Evolutionary conservation across 2,797 vertebrate species (phyloP), one percentile per base, ranked within the genome.

Genomic region (Sebastes alutus): DNA sequence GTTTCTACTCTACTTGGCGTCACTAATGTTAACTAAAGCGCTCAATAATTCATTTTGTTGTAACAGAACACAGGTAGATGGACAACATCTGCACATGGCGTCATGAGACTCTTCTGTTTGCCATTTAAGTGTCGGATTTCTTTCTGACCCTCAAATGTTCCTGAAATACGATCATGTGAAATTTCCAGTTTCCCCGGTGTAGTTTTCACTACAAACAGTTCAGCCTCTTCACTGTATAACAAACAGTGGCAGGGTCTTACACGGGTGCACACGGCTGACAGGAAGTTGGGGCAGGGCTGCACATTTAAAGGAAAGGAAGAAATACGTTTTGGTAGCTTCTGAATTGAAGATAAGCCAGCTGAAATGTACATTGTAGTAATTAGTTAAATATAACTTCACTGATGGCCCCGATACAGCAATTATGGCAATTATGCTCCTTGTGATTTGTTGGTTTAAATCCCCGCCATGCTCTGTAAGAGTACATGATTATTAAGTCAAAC

Each of bases 1-100:
- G 85, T 89, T 89, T 92, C 75, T 80, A 80, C 74, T 86, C 25
- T 66, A 75, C 69, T 77, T 77, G 61, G 67, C 72, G 27, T 88
- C 78, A 55, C 69, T 81, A 75, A 80, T 84, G 64, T 82, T 58
- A 76, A 72, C 38, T 49, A 12, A 9, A 52, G 12, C 2, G 3
- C 42, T 80, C 11, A 87, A 81, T 82, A 75, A 75, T 88, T 85
- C 0, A 82, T 63, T 81, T 62, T 25, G 55, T 25, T 75, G 62
- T 64, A 88, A 87, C 25, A 20, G 49, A 80, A 80, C 64, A 79
- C 84, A 66, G 60, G 52, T 38, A 64, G 49, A 32, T 6, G 18
- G 27, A 89, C 78, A 68, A 80, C 64, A 25, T 70, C 46, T 42
- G 35, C n/a, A 54, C 14, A 14, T 66, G 32, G 61, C 10, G 20